Evolutionary conservation across 2,113 vertebrate genomes (phyloP), one percentile per base, ranked within the genome.

Genomic region (Sphyrna mokarran): DNA sequence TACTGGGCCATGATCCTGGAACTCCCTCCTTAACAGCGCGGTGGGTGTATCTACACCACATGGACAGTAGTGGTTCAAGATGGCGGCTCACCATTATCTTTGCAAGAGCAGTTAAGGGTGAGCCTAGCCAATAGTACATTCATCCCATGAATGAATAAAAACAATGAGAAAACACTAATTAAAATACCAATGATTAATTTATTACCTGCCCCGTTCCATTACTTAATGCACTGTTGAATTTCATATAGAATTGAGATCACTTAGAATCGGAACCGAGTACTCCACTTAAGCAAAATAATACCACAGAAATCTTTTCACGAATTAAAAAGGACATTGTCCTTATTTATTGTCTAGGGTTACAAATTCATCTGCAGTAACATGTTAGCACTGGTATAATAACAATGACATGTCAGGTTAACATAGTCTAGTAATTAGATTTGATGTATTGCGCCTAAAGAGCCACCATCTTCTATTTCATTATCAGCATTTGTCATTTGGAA

Each of bases 311-410:
- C 61, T 68, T 66, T 22, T 16, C 33, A 66, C 18, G 16, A 93
- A 93, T 66, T 93, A 93, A 93, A 37, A 93, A 68, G 61, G 89
- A 63, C 61, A 37, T 33, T 37, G 61, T 93, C 89, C 61, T 93
- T 93, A 93, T 93, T 93, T 66, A 93, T 93, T 93, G n/a, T 91
- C 89, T 66, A 91, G 89, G 37, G 89, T 93, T 93, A 93, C 89
- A 66, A 66, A 66, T 18, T 66, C 61, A 66, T 66, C 18, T 91
- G 29, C n/a, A 63, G 87, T n/a, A 91, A 63, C 87, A 63, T 91
- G 87, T 63, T 61, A n/a, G 54, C 87, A 63, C 58, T 61, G 29
- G 87, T 91, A 91, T 91, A 91, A 91, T 33, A 61, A 63, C 87
- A 91, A 91, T 63, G 29, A 58, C 87, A 91, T 63, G 87, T 91